These are phyloP conservation scores for Micronycteris hirsuta DNA, from an alignment of 2,113 vertebrate species.

Conservation along the genomic window DNA sequence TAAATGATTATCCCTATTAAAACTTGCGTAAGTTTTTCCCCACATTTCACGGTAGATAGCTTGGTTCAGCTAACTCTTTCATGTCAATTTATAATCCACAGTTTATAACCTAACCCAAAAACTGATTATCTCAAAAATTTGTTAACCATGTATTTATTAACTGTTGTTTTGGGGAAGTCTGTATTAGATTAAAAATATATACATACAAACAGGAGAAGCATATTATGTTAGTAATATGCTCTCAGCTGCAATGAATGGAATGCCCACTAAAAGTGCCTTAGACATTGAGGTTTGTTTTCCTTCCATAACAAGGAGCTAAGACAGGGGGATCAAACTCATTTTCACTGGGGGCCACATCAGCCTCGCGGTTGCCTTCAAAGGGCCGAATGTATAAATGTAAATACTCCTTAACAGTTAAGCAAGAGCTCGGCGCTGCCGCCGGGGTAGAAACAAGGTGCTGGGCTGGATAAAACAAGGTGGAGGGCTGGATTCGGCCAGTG, in stretches of 20 bases:
- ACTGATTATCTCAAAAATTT: not conserved
- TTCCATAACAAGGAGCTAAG: not conserved
- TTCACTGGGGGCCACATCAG: too few species aligned
- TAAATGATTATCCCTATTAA: not conserved
- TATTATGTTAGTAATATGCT: not conserved
- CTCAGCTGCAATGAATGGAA: not conserved
- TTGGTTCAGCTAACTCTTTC: not conserved
- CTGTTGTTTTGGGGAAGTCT: not conserved
- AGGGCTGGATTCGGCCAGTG: too few species aligned
- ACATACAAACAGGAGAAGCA: not conserved
- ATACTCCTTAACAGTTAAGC: too few species aligned
- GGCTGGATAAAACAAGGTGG: too few species aligned
- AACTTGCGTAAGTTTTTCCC: not conserved
- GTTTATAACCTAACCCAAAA: not conserved
- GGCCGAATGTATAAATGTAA: too few species aligned
- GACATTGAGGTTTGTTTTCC: not conserved
- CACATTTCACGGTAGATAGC: not conserved
- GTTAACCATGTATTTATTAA: not conserved
- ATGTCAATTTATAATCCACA: not conserved
- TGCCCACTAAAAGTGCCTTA: not conserved
- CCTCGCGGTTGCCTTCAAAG: too few species aligned
- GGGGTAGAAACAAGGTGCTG: too few species aligned
- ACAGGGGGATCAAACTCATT: too few species aligned
- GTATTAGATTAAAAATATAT: not conserved
- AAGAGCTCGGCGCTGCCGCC: too few species aligned